Evolutionary conservation across 1,140 invertebrate species (phyloP), one percentile per base, ranked within the genome.

Genomic region (Elysia chlorotica): DNA sequence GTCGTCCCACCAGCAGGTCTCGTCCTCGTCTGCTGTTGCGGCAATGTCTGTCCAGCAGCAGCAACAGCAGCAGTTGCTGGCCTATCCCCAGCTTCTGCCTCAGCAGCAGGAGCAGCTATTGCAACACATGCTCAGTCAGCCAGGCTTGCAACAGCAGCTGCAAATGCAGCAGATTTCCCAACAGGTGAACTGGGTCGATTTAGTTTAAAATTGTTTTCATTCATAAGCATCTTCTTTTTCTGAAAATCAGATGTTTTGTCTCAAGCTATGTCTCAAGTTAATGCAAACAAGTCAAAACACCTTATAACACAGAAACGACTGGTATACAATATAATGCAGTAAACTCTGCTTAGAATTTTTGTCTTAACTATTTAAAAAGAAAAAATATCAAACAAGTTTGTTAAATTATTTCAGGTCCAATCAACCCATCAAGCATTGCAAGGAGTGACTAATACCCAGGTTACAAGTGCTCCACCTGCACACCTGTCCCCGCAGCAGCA

Each of bases 71-170:
- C 77, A 76, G 61, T 78, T 77, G 48, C 71, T 79, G 62, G 76
- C 76, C 14, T 74, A 77, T 36, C 72, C 79, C 23, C 79, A 81
- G 68, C 68, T 82, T 19, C 79, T 78, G 30, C 79, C 77, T 2
- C 79, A 80, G 56, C 82, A 79, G 37, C 83, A 88, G 71, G 82
- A 89, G 23, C 88, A 88, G 76, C 88, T 88, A 17, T 87, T 89
- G 77, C 86, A 86, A 61, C 76, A 75, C 21, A 82, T 81, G 78
- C 77, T 86, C 73, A 83, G 74, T 54, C 78, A 75, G 48, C 73
- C 76, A 28, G 68, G 66, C 23, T 75, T 78, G 62, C 78, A 79
- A 63, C 75, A 75, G 35, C 67, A 65, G 57, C 74, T 70, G 63
- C 77, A 75, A 19, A 37, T 74, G 48, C 77, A 70, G 17, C 75